These are phyloP conservation scores for Argya squamiceps DNA, from an alignment of 2,797 vertebrate genomes.

Conservation along the genomic window DNA sequence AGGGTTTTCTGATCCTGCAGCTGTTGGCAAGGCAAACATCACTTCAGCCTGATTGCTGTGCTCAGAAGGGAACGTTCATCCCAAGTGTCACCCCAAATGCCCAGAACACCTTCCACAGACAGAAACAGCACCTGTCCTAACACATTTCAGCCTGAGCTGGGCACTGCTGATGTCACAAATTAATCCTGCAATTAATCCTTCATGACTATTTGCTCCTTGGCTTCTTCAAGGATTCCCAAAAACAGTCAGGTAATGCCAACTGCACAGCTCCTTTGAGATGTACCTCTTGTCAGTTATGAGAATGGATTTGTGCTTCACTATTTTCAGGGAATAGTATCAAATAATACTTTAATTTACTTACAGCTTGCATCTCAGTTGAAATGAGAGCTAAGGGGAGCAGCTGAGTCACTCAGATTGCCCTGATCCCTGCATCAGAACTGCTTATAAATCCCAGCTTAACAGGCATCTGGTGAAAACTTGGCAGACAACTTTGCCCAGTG, in stretches of 20 bases:
- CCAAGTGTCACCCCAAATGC: not conserved
- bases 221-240: not conserved
- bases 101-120: not conserved
- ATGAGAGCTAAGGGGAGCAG: not conserved
- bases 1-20: not conserved
- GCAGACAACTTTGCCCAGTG: not conserved
- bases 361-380: not conserved
- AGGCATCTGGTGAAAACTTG: conserved; percentile 3
- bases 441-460: not conserved
- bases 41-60: not conserved
- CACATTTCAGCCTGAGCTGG: not conserved
- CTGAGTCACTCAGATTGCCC: not conserved
- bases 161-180: not conserved
- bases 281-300: not conserved
- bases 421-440: not conserved
- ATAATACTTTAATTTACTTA: not conserved
- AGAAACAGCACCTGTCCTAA: not conserved
- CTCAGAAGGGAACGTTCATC: not conserved
- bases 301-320: not conserved
- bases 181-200: not conserved
- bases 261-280: not conserved
- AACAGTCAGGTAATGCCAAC: not conserved
- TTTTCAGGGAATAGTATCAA: not conserved
- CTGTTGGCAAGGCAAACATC: not conserved
- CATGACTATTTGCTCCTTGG: not conserved